phyloP scores from a whole-genome alignment of 37 sponge, comb jelly and placozoan genomes.

The Theonella swinhoei region DNA sequence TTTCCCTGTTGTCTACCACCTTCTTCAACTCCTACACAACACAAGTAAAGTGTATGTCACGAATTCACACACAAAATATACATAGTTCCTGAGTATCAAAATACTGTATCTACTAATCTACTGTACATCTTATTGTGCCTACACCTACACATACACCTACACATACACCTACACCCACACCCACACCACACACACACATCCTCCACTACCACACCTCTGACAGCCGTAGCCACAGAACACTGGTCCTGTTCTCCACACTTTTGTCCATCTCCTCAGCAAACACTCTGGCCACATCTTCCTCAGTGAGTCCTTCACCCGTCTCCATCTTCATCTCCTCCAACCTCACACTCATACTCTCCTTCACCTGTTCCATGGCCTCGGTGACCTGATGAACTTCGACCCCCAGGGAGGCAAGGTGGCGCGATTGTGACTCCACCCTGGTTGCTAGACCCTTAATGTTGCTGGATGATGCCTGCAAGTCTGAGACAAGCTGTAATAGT shows the following conservation, averaged over 20 bases:
- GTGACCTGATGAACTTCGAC: not conserved
- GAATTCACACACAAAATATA: no score
- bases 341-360: not conserved
- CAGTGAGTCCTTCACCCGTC: not conserved
- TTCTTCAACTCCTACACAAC: not conserved
- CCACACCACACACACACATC: no score
- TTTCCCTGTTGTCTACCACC: not conserved
- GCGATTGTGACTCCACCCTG: not conserved
- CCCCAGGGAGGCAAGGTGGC: not conserved
- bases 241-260: not conserved
- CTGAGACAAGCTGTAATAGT: not conserved
- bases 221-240: not conserved
- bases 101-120: no score
- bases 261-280: not conserved
- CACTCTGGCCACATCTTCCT: not conserved
- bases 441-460: not conserved
- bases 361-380: not conserved
- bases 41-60: not conserved
- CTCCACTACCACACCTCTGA: not conserved
- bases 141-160: no score
- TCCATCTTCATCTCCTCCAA: not conserved
- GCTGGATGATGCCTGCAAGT: not conserved
- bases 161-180: no score
- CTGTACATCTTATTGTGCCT: no score
- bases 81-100: no score